Evolutionary conservation across 2,888 invertebrate species (phyloP).

Genomic region (Cantharis rufa): DNA sequence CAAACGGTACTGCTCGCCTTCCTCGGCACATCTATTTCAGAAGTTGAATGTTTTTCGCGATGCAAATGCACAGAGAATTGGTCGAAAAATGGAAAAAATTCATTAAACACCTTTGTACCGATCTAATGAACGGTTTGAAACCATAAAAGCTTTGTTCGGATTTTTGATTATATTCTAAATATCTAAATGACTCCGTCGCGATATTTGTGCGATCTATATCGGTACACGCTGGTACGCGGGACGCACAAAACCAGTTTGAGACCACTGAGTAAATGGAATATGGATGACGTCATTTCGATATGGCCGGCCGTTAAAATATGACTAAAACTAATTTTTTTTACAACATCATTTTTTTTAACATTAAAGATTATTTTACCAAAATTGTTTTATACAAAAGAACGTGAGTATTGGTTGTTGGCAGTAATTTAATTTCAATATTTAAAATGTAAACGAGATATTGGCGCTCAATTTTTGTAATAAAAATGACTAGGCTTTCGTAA

Average conservation of each 20-base stretch:
- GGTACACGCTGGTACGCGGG: background rate
- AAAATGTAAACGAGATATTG: background rate
- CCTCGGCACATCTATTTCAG: no score
- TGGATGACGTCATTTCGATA: conserved; percentile 32
- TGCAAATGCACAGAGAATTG: no score
- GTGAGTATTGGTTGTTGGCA: conserved; percentile 2
- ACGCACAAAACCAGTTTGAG: background rate
- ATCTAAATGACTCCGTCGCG: no score
- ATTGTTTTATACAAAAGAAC: conserved; percentile 7
- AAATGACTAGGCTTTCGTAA: background rate
- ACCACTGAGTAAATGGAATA: background rate
- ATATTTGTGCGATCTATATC: no score
- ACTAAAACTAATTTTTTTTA: background rate
- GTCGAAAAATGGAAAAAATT: no score
- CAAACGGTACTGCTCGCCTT: no score
- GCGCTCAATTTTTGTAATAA: background rate
- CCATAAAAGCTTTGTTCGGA: no score
- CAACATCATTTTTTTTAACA: background rate
- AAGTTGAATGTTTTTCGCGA: no score
- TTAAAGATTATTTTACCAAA: conserved; percentile 6
- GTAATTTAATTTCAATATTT: background rate
- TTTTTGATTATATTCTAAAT: no score
- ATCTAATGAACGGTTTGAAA: no score
- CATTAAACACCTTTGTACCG: no score
- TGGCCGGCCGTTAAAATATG: conserved; percentile 26